Evolutionary conservation across 1,140 invertebrate genomes (phyloP), one percentile per base, ranked within the genome.

Genomic region (Plodia interpunctella): DNA sequence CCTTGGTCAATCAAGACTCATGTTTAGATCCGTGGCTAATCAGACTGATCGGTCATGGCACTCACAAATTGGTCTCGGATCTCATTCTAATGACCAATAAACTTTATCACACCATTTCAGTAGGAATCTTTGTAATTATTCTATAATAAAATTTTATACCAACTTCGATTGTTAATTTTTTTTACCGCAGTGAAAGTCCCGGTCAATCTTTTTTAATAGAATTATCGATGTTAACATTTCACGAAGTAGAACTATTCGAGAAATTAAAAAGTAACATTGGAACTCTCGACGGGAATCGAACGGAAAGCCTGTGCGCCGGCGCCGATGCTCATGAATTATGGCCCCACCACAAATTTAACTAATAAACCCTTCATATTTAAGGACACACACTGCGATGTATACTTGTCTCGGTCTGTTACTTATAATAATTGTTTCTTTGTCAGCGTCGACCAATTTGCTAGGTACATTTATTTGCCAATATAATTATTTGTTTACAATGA

Each of bases 51-150:
- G 60, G 74, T 72, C 67, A 70, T 75, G 78, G 63, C 82, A 73
- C 68, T 84, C 74, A 72, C 56, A 65, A 65, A 85, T 88, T 80
- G 49, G 79, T 60, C 62, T 69, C 82, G 82, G 66, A 66, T 68
- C 74, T 87, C 76, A 66, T 77, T 76, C 66, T 77, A 81, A 81
- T 78, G 76, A 84, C 67, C 80, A 78, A 82, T 86, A 83, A 83
- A 88, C 51, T 88, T 88, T 83, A 86, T 83, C 77, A 85, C 82
- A 85, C 85, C 75, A 88, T 84, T 84, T 80, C 84, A 71, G 84
- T 86, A 86, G 83, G 81, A 87, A 84, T 81, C 75, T 69, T 62
- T 59, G 79, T 81, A 86, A 87, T 86, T 83, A 86, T 78, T 60
- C 57, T 65, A 53, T 63, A 66, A 84, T 85, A 84, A 85, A 84